Conservation (phyloP, 2,113 vertebrate species). For the Peromyscus polionotus region DNA sequence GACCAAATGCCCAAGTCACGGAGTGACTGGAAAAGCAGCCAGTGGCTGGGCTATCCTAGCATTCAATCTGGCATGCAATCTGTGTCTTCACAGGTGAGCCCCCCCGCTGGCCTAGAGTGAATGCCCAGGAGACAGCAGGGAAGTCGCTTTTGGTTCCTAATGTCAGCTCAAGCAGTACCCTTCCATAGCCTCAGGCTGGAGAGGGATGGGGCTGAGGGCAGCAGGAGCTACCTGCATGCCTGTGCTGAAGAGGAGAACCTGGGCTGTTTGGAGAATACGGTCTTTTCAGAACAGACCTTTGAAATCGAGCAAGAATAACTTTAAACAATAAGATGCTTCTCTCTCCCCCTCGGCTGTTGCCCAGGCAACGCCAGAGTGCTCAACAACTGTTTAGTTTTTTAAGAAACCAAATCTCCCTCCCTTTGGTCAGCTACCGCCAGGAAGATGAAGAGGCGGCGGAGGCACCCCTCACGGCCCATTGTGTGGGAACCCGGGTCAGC, state of each 20-base stretch:
- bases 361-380: slow-evolving; percentile 84
- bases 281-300: slow-evolving; percentile 79
- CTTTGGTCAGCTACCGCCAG: slow-evolving; percentile 79
- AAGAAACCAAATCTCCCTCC: slow-evolving; percentile 81
- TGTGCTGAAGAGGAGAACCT: neutral
- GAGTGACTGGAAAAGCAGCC: neutral
- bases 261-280: slow-evolving; percentile 62
- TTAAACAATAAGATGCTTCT: slow-evolving; percentile 83
- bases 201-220: neutral
- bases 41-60: too few species aligned
- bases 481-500: slow-evolving; percentile 72
- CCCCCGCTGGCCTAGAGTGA: neutral
- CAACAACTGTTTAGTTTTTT: slow-evolving; percentile 84
- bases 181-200: neutral
- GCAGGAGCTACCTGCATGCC: neutral
- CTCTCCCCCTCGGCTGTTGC: slow-evolving; percentile 79
- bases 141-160: neutral
- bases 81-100: neutral
- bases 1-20: neutral
- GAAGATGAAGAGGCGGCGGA: slow-evolving; percentile 76
- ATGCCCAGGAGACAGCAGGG: neutral
- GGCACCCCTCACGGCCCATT: slow-evolving; percentile 66
- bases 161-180: neutral
- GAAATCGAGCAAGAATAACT: slow-evolving; percentile 83
- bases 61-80: too few species aligned